Evolutionary conservation across 1,140 invertebrate genomes (phyloP), one percentile per base, ranked within the genome.

Genomic region (Drosophila ogumai): DNA sequence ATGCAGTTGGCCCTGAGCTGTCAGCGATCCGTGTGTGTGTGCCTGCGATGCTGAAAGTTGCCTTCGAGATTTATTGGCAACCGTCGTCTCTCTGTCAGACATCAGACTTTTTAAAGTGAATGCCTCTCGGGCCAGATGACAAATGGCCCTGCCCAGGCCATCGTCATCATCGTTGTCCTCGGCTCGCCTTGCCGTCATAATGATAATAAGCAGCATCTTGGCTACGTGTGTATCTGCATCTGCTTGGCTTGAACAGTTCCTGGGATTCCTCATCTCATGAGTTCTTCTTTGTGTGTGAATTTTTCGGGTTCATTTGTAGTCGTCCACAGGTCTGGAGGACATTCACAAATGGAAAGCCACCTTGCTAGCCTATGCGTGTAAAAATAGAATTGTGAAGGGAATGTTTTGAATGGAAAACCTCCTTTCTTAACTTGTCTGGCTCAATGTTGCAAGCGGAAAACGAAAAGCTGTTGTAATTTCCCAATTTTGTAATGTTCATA

Each of bases 1-100:
- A 90, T 90, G 85, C 86, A 90, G 85, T 90, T 85, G 85, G 85
- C 85, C 85, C 85, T 88, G 85, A 88, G 81, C 81, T 90, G 84
- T 88, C 84, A 85, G 66, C 85, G 59, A 65, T 71, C 58, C 64
- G 49, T 61, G 59, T 81, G 55, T 81, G 55, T 69, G 64, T 67
- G 68, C 73, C 60, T 56, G 66, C 75, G 72, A 80, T 75, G 78
- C 61, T 87, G 85, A 90, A 88, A 90, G 85, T 87, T 87, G 66
- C 76, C 84, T 77, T 67, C 72, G 68, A 84, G 77, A 88, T 88
- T 88, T 90, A 88, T 88, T 90, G 84, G 77, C 85, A 84, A 75
- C 52, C 84, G 76, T 73, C 75, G 79, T 82, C 84, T 57, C 50
- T 50, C 56, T 77, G 75, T 64, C 69, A 82, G 82, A 61, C 58